Conservation (phyloP, 2,113 vertebrate species). For the Periophthalmodon schlosseri region DNA sequence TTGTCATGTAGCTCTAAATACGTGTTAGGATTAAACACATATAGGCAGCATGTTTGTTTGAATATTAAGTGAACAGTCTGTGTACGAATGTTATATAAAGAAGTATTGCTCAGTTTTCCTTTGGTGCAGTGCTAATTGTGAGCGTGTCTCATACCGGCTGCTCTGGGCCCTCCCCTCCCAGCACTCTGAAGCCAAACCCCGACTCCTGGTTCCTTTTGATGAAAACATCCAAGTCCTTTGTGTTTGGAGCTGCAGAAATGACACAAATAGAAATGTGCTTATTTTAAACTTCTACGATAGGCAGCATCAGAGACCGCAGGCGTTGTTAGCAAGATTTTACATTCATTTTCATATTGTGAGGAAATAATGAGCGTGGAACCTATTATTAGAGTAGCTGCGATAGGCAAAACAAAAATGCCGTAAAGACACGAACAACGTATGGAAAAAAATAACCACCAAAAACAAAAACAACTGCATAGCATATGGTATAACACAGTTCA, state of each 20-base stretch:
- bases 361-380: background rate
- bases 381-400: background rate
- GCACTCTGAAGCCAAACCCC: constrained; percentile 95
- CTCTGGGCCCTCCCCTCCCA: constrained; percentile 94
- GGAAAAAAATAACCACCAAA: background rate
- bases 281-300: background rate
- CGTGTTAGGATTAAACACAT: no score
- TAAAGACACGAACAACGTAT: background rate
- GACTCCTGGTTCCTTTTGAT: constrained; percentile 95
- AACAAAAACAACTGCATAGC: no score
- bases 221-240: constrained; percentile 94
- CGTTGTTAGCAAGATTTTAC: background rate
- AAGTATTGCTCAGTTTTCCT: background rate
- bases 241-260: constrained; percentile 84
- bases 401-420: background rate
- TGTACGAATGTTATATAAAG: no score
- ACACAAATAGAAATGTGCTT: background rate
- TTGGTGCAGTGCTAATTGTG: no score
- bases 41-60: no score
- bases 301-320: background rate
- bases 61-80: no score
- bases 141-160: constrained; percentile 81
- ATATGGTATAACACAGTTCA: no score
- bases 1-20: no score
- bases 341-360: background rate